Conservation (phyloP, 2,888 invertebrate genomes). For the Elaeidobius kamerunicus region DNA sequence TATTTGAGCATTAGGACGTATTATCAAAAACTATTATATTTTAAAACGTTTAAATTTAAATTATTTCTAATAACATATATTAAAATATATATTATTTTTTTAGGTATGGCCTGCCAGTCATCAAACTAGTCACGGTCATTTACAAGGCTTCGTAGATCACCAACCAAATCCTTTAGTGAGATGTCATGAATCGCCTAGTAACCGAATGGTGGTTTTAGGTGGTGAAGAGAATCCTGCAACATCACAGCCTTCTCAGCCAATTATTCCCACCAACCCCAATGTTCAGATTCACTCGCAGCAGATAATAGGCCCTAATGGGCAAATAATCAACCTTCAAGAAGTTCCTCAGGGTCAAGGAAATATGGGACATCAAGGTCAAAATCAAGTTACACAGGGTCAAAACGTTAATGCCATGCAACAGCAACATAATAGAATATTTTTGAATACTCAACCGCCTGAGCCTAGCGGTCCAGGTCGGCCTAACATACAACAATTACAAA, state of each 20-base stretch:
- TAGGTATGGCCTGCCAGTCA: slow-evolving; percentile 42
- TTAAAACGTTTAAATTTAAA: slow-evolving; percentile 2
- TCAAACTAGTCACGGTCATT: slow-evolving; percentile 36
- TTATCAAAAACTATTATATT: not conserved
- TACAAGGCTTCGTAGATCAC: slow-evolving; percentile 40
- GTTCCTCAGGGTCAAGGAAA: slow-evolving; percentile 44
- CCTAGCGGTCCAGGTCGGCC: slow-evolving; percentile 49
- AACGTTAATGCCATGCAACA: slow-evolving; percentile 36
- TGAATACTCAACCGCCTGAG: slow-evolving; percentile 45
- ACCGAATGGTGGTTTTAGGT: slow-evolving; percentile 40
- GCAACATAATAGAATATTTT: slow-evolving; percentile 45
- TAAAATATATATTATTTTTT: slow-evolving; percentile 24
- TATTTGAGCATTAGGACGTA: no score
- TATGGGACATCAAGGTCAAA: slow-evolving; percentile 35
- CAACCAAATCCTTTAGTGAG: slow-evolving; percentile 44
- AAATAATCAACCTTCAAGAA: slow-evolving; percentile 58
- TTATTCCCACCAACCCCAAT: slow-evolving; percentile 29
- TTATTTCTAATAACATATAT: not conserved
- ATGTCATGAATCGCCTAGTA: slow-evolving; percentile 44
- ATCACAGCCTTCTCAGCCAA: slow-evolving; percentile 43
- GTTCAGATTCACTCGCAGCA: slow-evolving; percentile 44
- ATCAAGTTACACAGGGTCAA: slow-evolving; percentile 40
- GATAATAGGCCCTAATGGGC: slow-evolving; percentile 58
- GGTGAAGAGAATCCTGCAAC: no score
- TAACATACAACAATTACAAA: slow-evolving; percentile 44